Evolutionary conservation across 2,888 invertebrate genomes (phyloP).

Genomic region (Galeopsomyia nigrocyanea): DNA sequence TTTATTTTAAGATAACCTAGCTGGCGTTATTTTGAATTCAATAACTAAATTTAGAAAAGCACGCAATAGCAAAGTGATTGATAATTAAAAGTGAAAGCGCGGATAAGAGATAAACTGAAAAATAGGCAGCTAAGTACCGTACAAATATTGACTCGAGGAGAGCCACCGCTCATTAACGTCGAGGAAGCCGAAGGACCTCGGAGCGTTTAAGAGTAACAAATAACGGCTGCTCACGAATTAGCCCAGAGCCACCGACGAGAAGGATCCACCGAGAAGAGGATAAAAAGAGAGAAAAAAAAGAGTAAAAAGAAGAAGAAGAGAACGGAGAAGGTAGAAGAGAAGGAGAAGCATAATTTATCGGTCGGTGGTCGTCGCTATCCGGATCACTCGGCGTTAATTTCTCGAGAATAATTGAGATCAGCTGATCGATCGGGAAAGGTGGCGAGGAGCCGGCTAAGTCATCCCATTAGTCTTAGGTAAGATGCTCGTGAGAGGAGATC

Average conservation of each 20-base stretch:
- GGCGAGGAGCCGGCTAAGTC: slow-evolving; percentile 64
- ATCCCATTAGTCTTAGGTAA: slow-evolving; percentile 66
- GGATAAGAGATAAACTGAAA: background rate
- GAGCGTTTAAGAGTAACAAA: slow-evolving; percentile 22
- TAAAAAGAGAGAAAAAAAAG: background rate
- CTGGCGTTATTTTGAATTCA: no score
- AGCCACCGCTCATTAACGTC: slow-evolving; percentile 17
- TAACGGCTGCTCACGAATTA: slow-evolving; percentile 20
- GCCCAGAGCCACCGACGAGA: background rate
- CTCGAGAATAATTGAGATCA: slow-evolving; percentile 64
- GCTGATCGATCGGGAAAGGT: slow-evolving; percentile 62
- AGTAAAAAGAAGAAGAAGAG: background rate
- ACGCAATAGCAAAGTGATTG: background rate
- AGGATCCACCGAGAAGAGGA: background rate
- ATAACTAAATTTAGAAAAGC: no score
- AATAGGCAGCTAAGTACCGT: background rate
- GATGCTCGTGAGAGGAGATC: slow-evolving; percentile 65
- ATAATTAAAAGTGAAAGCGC: background rate
- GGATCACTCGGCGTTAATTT: slow-evolving; percentile 58
- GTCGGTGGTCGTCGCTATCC: slow-evolving; percentile 16
- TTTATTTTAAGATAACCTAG: background rate
- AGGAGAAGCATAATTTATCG: slow-evolving; percentile 33
- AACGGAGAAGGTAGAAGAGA: background rate
- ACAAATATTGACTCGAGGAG: slow-evolving; percentile 11
- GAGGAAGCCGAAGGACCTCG: background rate